These are phyloP conservation scores for Aix galericulata DNA, from an alignment of 2,113 vertebrate genomes.

Conservation along the genomic window DNA sequence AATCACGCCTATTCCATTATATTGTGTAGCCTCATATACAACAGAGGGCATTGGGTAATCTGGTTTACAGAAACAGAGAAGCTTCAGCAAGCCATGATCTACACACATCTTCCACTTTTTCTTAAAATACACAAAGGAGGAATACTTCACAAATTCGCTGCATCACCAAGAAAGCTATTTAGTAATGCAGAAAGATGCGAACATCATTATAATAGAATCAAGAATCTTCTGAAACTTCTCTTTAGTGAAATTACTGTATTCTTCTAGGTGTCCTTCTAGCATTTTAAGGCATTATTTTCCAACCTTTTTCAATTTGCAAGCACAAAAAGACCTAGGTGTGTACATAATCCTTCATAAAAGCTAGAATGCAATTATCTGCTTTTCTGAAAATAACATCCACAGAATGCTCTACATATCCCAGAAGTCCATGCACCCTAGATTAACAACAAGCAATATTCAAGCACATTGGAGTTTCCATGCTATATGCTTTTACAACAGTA, in stretches of 20 bases:
- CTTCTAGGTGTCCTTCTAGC: background rate
- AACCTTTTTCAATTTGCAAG: background rate
- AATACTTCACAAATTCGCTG: background rate
- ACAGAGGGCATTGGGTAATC: background rate
- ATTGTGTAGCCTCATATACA: background rate
- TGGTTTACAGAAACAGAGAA: background rate
- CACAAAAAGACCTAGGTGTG: background rate
- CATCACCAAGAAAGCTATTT: background rate
- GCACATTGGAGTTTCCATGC: background rate
- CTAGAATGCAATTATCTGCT: background rate
- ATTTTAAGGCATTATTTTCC: background rate
- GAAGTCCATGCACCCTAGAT: background rate
- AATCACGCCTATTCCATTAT: background rate
- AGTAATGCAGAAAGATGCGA: background rate
- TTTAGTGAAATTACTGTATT: background rate
- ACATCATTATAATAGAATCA: background rate
- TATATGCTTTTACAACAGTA: background rate
- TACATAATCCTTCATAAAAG: background rate
- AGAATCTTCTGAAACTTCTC: background rate
- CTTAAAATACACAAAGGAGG: background rate
- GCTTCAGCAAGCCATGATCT: background rate
- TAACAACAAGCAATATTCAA: background rate
- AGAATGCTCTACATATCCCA: background rate
- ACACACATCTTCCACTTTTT: background rate
- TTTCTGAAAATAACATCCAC: background rate